Conservation (phyloP, 1,140 invertebrate species). For the Carcinoscorpius rotundicauda region DNA sequence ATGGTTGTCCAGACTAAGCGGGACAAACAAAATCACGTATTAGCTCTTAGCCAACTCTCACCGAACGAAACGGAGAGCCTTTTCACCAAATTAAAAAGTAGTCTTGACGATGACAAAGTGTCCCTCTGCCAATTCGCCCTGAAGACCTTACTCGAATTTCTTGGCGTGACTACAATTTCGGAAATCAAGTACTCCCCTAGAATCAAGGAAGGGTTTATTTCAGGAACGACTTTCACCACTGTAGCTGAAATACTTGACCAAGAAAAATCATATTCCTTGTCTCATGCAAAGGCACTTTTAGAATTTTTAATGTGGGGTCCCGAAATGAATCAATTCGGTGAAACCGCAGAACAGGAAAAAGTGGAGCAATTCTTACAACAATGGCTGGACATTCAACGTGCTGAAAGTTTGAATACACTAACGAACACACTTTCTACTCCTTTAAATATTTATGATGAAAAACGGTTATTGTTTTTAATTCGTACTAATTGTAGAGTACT, state of each 20-base stretch:
- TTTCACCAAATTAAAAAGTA: not conserved
- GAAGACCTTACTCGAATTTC: constrained; percentile 48
- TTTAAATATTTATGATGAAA: too few species aligned
- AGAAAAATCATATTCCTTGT: constrained; percentile 28
- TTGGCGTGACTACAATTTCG: constrained; percentile 36
- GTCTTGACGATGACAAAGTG: constrained; percentile 4
- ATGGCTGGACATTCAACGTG: constrained; percentile 17
- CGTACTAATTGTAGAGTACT: too few species aligned
- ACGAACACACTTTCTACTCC: too few species aligned
- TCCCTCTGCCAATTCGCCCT: constrained; percentile 65
- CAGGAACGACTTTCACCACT: constrained; percentile 16
- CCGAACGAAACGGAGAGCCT: constrained; percentile 5
- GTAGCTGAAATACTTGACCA: constrained; percentile 24
- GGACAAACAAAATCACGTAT: constrained; percentile 46
- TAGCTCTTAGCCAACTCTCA: constrained; percentile 46
- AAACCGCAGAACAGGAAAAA: constrained; percentile 3
- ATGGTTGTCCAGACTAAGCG: constrained; percentile 47
- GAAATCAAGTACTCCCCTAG: not conserved
- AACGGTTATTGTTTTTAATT: too few species aligned
- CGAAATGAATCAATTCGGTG: constrained; percentile 4
- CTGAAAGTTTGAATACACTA: constrained; percentile 8
- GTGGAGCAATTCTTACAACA: constrained; percentile 11
- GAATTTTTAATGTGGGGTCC: constrained; percentile 77
- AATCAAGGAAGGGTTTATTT: constrained; percentile 1
- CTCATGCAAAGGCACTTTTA: constrained; percentile 52